These are phyloP conservation scores for Prolemur simus DNA, from an alignment of 2,113 vertebrate genomes.

Conservation along the genomic window DNA sequence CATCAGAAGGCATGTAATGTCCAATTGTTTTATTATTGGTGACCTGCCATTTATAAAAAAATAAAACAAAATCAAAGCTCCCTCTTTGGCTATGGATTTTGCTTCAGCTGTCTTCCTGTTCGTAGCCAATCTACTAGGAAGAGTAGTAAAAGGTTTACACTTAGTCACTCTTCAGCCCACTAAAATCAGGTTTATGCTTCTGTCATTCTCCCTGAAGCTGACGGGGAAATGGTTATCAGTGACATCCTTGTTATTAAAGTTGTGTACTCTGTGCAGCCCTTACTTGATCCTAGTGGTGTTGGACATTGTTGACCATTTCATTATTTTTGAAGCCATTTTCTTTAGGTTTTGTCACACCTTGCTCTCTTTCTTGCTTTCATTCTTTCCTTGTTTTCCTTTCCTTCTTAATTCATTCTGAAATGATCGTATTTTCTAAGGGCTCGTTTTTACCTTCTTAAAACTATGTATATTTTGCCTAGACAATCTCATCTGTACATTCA, in stretches of 20 bases:
- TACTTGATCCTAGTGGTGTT: neutral
- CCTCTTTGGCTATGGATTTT: neutral
- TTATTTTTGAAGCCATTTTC: neutral
- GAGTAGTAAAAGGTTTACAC: neutral
- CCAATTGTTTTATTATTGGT: neutral
- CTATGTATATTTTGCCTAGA: neutral
- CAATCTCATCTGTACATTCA: neutral
- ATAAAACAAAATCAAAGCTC: too few species aligned
- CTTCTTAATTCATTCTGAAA: neutral
- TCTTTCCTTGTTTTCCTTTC: neutral
- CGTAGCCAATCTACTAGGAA: neutral
- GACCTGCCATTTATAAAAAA: neutral
- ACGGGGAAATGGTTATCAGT: neutral
- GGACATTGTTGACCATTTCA: neutral
- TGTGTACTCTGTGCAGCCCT: neutral
- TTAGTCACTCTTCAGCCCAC: neutral
- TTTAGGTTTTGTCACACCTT: neutral
- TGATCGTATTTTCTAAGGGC: neutral
- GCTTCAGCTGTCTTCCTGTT: neutral
- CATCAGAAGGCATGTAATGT: neutral
- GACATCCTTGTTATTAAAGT: neutral
- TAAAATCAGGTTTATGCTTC: neutral
- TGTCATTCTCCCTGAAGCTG: neutral
- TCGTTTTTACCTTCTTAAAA: slow-evolving; percentile 39
- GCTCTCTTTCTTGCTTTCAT: neutral